Percentiles rank a stretch among this genome's conserved stretches.
phyloP scores from a whole-genome alignment of 2,113 vertebrate genomes.

The Burhinus bistriatus region DNA sequence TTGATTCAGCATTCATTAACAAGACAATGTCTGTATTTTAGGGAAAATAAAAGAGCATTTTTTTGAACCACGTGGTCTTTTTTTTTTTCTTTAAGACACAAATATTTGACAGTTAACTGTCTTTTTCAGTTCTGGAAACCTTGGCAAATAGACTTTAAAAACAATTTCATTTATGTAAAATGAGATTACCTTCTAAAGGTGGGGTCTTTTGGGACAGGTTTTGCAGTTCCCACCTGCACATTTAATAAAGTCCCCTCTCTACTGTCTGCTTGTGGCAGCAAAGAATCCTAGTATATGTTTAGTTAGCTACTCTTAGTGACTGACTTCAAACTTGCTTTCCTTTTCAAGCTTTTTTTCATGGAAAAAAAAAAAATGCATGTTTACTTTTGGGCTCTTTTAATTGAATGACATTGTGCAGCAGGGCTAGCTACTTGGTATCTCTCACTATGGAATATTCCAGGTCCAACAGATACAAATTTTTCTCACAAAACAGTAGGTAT shows the following conservation, averaged over 20 bases:
- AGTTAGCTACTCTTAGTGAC: background rate
- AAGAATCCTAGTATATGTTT: background rate
- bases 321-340: background rate
- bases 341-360: background rate
- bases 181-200: background rate
- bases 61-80: background rate
- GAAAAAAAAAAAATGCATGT: fast-evolving
- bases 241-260: too few species aligned
- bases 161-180: background rate
- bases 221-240: background rate
- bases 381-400: background rate
- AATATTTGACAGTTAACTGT: background rate
- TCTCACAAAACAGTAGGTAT: background rate
- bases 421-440: background rate
- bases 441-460: background rate
- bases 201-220: background rate
- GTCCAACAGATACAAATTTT: background rate
- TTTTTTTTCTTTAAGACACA: background rate
- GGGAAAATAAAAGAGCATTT: background rate
- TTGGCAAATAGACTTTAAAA: background rate
- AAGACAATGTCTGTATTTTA: constrained; percentile 25
- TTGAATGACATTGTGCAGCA: background rate
- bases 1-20: constrained; percentile 42
- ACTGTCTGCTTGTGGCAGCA: background rate
- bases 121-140: background rate